Evolutionary conservation across 2,797 vertebrate genomes (phyloP), one percentile per base, ranked within the genome.

Genomic region (Argyrosomus regius): DNA sequence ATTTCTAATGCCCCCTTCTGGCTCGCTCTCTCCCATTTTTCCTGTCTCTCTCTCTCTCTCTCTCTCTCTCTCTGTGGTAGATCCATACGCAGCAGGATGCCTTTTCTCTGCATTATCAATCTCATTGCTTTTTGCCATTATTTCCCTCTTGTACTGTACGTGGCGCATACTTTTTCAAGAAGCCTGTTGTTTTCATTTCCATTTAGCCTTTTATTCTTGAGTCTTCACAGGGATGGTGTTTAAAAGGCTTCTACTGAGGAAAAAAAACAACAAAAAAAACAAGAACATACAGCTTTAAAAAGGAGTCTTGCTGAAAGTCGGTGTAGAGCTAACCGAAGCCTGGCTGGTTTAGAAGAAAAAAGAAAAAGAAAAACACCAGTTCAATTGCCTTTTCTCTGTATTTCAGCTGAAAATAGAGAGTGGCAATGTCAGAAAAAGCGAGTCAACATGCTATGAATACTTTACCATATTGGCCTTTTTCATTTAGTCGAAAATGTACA

Each of bases 131-230:
- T 80, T 58, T 75, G 62, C 63, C 3, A n/a, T 60, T 61, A 68
- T 85, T 83, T 78, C n/a, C 64, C 62, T 66, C 31, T 77, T 77
- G 62, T 26, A 20, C 52, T 31, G 28, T 78, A 70, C 70, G 65
- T 41, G 50, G 61, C 57, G 13, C 48, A 60, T 49, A 63, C 71
- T 77, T 31, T 88, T 80, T 77, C 59, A 24, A 63, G 61, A 67
- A 46, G 70, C 65, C 63, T 78, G 78, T 81, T 87, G 67, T 79
- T 91, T 79, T 81, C 72, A 78, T 88, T 73, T 73, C 52, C 72
- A 86, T 85, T 87, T 80, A 80, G 76, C 49, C 57, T 71, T 71
- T 79, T 83, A 41, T 82, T 69, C 65, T 31, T 16, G 24, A 85
- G 72, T 88, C 80, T 77, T 78, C 64, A 80, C 67, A 81, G 60